Percentiles rank a stretch among this genome's conserved stretches.
These are phyloP conservation scores for Loriculus beryllinus DNA, from an alignment of 2,797 vertebrate genomes.

Conservation along the genomic window DNA sequence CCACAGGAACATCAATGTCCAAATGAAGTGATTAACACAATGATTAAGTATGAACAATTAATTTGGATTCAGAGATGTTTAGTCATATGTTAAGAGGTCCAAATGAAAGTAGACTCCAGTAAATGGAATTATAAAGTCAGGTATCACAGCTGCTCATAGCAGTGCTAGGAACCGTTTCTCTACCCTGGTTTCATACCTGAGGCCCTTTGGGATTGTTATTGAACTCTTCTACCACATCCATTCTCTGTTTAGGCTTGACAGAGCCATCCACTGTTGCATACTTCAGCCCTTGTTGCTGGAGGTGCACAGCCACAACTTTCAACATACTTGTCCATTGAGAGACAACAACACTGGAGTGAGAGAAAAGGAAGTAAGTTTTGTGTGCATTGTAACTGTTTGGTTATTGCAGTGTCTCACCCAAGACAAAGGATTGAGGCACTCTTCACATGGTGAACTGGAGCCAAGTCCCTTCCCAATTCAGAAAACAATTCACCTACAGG, in stretches of 20 bases:
- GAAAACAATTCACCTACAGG: not conserved
- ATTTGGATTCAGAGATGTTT: not conserved
- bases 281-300: conserved; percentile 76
- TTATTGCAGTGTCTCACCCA: not conserved
- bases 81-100: not conserved
- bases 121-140: not conserved
- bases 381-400: not conserved
- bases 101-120: not conserved
- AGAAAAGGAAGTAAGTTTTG: not conserved
- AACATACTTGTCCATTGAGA: conserved; percentile 99
- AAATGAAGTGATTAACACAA: not conserved
- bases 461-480: not conserved
- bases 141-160: not conserved
- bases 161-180: not conserved
- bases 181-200: conserved; percentile 75
- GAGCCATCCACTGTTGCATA: conserved; percentile 86
- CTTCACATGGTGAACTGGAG: not conserved
- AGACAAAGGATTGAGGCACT: not conserved
- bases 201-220: conserved; percentile 85
- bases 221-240: conserved; percentile 94
- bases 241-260: conserved; percentile 88
- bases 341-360: conserved; percentile 85
- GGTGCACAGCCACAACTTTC: conserved; percentile 84
- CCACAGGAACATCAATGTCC: not conserved
- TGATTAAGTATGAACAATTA: not conserved